Evolutionary conservation across 2,888 invertebrate species (phyloP).

Genomic region (Megaustenia siamemsis): DNA sequence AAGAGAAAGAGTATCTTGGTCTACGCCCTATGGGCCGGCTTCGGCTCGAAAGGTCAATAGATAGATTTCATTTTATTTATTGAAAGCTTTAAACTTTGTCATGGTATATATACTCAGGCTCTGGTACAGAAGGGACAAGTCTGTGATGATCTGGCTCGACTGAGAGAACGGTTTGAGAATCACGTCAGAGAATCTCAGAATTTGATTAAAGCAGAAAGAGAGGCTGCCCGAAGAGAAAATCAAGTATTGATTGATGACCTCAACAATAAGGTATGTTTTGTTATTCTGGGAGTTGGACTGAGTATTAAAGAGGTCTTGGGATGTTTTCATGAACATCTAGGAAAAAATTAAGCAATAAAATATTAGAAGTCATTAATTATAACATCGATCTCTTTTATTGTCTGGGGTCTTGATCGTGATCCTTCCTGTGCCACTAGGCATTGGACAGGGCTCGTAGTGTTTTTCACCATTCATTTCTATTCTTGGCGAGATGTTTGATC

Average conservation of each 20-base stretch:
- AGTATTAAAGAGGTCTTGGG: not conserved
- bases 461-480: too few relatives aligned
- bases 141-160: conserved; percentile 73
- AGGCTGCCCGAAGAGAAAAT: conserved; percentile 70
- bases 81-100: not conserved
- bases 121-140: conserved; percentile 77
- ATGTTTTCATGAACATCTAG: too few relatives aligned
- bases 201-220: conserved; percentile 71
- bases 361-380: too few relatives aligned
- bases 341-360: too few relatives aligned
- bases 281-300: not conserved
- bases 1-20: too few relatives aligned
- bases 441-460: too few relatives aligned
- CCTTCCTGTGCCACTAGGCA: too few relatives aligned
- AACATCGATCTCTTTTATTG: too few relatives aligned
- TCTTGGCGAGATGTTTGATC: too few relatives aligned
- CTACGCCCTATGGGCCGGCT: too few relatives aligned
- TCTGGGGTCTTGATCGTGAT: too few relatives aligned
- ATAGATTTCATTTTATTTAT: not conserved
- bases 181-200: conserved; percentile 70
- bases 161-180: conserved; percentile 74
- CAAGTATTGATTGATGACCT: conserved; percentile 72
- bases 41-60: too few relatives aligned
- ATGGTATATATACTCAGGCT: conserved; percentile 64
- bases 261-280: conserved; percentile 67